Conservation (phyloP, 1,140 invertebrate genomes). For the Leptinotarsa defecta region DNA sequence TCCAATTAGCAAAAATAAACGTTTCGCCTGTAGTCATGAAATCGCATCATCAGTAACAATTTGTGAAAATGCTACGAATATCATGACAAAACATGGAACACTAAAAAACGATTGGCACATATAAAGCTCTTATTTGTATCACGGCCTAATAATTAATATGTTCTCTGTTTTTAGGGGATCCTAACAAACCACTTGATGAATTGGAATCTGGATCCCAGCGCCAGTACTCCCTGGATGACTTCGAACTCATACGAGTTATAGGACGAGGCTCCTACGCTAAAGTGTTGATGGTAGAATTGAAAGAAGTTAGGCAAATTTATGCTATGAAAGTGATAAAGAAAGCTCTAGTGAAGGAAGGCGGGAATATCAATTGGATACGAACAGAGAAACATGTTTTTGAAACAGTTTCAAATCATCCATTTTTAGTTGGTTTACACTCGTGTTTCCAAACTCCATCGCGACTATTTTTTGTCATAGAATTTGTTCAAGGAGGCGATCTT, state of each 20-base stretch:
- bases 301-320: conserved; percentile 93
- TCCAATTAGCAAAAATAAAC: too few species aligned
- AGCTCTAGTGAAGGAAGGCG: conserved; percentile 93
- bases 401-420: conserved; percentile 99
- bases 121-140: too few species aligned
- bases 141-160: too few species aligned
- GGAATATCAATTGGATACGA: conserved; percentile 98
- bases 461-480: conserved; percentile 99
- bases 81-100: too few species aligned
- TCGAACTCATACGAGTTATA: conserved; percentile 96
- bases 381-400: conserved; percentile 99
- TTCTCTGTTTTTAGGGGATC: conserved; percentile 64
- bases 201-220: conserved; percentile 75
- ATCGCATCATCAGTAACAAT: too few species aligned
- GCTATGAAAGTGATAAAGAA: conserved; percentile 99
- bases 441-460: conserved; percentile 95
- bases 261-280: conserved; percentile 68
- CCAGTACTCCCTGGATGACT: conserved; percentile 94
- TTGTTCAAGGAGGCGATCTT: conserved; percentile 96
- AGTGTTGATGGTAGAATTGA: conserved; percentile 98
- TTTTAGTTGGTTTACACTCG: conserved; percentile 96
- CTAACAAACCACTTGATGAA: conserved; percentile 64
- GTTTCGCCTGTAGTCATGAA: too few species aligned
- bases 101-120: too few species aligned
- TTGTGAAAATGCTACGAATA: too few species aligned